Evolutionary conservation across 1,140 invertebrate genomes (phyloP).

Genomic region (Zaprionus tsacasi): DNA sequence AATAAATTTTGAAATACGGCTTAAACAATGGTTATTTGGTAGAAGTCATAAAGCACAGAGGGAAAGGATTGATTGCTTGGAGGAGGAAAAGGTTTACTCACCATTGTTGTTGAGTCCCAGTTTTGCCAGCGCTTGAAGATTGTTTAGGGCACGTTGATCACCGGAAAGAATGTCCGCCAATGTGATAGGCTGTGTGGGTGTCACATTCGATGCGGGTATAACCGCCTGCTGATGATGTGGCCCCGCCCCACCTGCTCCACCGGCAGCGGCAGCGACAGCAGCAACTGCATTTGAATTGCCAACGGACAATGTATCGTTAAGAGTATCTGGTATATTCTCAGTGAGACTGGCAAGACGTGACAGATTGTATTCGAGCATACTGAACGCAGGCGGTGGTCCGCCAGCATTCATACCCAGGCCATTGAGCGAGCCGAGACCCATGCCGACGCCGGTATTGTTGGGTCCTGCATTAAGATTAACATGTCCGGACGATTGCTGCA

Average conservation of each 20-base stretch:
- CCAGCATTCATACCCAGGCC: constrained; percentile 43
- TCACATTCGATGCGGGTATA: constrained; percentile 63
- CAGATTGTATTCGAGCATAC: constrained; percentile 93
- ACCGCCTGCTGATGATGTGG: constrained; percentile 79
- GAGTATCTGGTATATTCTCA: constrained; percentile 86
- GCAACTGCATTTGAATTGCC: constrained; percentile 45
- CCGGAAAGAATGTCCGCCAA: constrained; percentile 90
- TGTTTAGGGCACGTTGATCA: constrained; percentile 92
- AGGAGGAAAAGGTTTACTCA: constrained; percentile 74
- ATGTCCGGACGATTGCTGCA: constrained; percentile 53
- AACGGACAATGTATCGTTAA: constrained; percentile 83
- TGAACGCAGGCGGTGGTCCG: constrained; percentile 80
- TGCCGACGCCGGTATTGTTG: constrained; percentile 43
- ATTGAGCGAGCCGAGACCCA: constrained; percentile 36
- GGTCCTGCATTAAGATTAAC: constrained; percentile 60
- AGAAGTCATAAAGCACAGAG: too few species aligned
- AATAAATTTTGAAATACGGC: too few species aligned
- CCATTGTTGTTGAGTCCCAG: constrained; percentile 90
- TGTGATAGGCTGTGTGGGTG: constrained; percentile 86
- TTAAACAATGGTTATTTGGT: too few species aligned
- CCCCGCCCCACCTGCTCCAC: constrained; percentile 65
- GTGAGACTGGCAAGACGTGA: constrained; percentile 92
- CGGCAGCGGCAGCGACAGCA: constrained; percentile 51
- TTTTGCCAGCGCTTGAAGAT: constrained; percentile 94
- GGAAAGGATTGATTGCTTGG: too few species aligned